Base-by-base conservation (phyloP, 2,888 invertebrate species). In the Silvanus unidentatus region DNA sequence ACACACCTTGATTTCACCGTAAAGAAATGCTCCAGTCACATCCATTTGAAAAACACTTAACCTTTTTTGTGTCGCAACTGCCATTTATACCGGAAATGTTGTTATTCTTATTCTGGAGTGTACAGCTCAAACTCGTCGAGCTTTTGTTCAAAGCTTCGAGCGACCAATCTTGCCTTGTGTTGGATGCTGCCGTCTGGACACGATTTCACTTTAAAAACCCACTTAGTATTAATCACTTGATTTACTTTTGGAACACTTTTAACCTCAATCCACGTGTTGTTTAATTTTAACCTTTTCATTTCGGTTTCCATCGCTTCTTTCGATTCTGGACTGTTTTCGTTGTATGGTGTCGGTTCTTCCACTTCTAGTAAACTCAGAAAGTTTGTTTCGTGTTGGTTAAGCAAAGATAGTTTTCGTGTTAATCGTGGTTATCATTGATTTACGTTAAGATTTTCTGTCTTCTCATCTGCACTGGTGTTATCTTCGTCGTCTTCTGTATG, bases 11-110 rank as follows among this genome's bases (percentile, higher is more conserved):
- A 55, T 52, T n/a, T 47, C 42, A 14, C 53, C 49, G 43, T 57
- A 49, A 22, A 55, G 34, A 45, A 55, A 57, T 11, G 57, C 55
- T 30, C 50, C 46, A 36, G 41, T 52, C 2, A 55, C 53, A 43
- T 55, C 53, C 45, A 54, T 47, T 35, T 57, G 53, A 39, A 52
- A 40, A 12, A 55, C 42, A 12, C 40, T 36, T 29, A 42, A 35
- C 12, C 38, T 42, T 34, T 44, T 36, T 14, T 40, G 22, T 36
- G 39, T 43, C 9, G 46, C 46, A 6, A 43, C 28, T 9, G 13
- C 39, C 27, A 47, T 30, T 14, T 44, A 40, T 15, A 47, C 14
- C 13, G 43, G 39, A 30, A 46, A 42, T 6, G 46, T 46, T 27
- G 32, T 32, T 10, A 46, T 16, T 35, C 39, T 36, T 6, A 44